Evolutionary conservation across 1,140 invertebrate species (phyloP), one percentile per base, ranked within the genome.

Genomic region (Gerris buenoi): DNA sequence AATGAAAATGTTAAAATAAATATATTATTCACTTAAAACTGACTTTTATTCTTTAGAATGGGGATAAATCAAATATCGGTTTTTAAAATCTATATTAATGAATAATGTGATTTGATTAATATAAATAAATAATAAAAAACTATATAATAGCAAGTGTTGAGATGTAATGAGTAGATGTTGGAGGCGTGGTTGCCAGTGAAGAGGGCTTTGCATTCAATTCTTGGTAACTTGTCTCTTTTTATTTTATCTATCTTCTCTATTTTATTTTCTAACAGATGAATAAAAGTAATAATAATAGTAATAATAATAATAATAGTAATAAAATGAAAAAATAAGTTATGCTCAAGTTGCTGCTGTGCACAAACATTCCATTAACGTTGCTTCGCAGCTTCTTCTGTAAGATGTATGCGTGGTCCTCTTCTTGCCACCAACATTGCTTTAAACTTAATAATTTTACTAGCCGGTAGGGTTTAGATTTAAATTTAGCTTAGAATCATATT

Each of bases 351-450:
- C 14, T 14, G 23, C 25, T 33, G 18, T 18, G 46, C 27, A n/a
- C 27, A 18, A 27, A 60, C 64, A 64, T 64, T 64, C 67, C 67
- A 64, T 67, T 65, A 59, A 29, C 57, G 60, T 68, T 65, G 25
- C 23, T 23, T 67, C 10, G 25, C 13, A 63, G 23, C n/a, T 67
- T 23, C 22, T 33, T 26, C 1, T 62, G 25, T 33, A 58, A 3
- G 2, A 63, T 29, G n/a, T n/a, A 2, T n/a, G 27, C 25, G 23
- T 10, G 13, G 25, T 57, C 28, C 63, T 26, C 59, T 68, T 23
- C 28, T 29, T 29, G 63, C 66, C 56, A 64, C 68, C 66, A 67
- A 66, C 61, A 65, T 57, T 67, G 63, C 65, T 67, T 67, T 28
- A 56, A 26, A 57, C 27, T 25, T 65, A 69, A 33, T 69, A 67